Percentiles rank a stretch among this genome's conserved stretches.
phyloP scores from a whole-genome alignment of 2,113 vertebrate species.

The Psilopsiagon aymara region DNA sequence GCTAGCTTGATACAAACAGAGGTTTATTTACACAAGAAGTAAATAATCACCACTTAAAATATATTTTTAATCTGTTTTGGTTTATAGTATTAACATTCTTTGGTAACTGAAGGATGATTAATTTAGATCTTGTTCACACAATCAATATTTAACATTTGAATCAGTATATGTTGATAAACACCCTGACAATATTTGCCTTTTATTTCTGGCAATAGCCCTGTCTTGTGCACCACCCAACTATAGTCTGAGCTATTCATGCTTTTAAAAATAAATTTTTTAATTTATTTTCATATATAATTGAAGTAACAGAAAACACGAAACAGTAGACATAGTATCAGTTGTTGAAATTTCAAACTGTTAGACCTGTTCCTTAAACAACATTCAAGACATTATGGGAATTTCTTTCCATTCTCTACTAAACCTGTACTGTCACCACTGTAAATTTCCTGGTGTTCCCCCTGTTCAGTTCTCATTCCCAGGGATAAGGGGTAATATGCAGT shows the following conservation, averaged over 20 bases:
- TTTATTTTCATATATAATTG: neutral
- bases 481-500: neutral
- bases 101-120: neutral
- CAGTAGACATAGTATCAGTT: neutral
- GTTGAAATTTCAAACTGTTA: neutral
- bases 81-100: neutral
- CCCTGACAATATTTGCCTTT: neutral
- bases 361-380: neutral
- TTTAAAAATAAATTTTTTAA: neutral
- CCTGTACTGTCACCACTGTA: neutral
- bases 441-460: neutral
- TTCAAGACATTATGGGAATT: neutral
- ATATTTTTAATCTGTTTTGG: neutral
- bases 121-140: neutral
- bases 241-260: neutral
- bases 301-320: neutral
- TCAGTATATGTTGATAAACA: neutral
- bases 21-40: neutral
- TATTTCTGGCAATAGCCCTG: neutral
- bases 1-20: neutral
- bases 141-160: neutral
- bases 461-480: neutral
- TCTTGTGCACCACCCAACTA: neutral
- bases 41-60: neutral
- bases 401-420: neutral